Conservation (phyloP, 2,888 invertebrate species). For the Dioctria linearis region DNA sequence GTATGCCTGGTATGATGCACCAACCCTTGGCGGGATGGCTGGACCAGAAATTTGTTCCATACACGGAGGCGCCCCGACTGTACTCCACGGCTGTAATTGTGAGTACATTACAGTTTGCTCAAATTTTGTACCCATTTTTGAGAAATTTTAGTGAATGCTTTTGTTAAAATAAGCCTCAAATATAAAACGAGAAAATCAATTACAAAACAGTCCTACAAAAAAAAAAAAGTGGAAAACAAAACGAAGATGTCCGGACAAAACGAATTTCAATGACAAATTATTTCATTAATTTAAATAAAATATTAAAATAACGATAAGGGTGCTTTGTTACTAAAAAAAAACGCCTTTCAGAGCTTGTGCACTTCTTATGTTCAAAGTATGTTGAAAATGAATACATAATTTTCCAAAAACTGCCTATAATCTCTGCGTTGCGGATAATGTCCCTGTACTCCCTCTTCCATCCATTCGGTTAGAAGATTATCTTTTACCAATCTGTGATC, state of each 20-base stretch:
- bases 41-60: constrained; percentile 79
- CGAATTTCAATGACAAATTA: constrained; percentile 22
- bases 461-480: constrained; percentile 68
- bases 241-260: not conserved
- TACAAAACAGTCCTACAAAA: constrained; percentile 9
- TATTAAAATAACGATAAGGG: not conserved
- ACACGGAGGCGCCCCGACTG: constrained; percentile 75
- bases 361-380: not conserved
- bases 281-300: not conserved
- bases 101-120: constrained; percentile 67
- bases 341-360: not conserved
- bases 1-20: constrained; percentile 75
- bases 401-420: constrained; percentile 70
- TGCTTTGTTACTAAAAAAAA: constrained; percentile 18
- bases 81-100: constrained; percentile 86
- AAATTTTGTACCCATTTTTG: constrained; percentile 61
- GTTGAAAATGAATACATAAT: constrained; percentile 66
- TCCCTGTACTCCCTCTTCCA: constrained; percentile 65
- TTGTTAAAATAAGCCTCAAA: not conserved
- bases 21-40: constrained; percentile 77
- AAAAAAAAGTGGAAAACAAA: constrained; percentile 19
- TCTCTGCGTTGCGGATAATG: constrained; percentile 67
- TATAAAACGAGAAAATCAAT: not conserved
- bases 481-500: constrained; percentile 70
- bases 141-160: not conserved